Conservation (phyloP, 2,888 invertebrate genomes). For the Pachydiplax longipennis region DNA sequence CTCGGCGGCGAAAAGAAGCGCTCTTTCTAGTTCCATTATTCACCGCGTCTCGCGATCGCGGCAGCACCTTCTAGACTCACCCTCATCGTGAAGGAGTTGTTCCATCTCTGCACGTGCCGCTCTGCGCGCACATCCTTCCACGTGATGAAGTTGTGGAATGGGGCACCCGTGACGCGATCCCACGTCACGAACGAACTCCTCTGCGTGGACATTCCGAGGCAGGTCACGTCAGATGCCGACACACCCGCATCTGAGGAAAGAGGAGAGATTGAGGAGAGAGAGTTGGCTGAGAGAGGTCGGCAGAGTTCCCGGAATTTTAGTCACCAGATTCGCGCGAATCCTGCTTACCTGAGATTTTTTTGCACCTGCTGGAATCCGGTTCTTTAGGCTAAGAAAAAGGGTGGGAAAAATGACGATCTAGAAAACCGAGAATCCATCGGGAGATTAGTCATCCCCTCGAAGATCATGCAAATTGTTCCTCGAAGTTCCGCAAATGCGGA, state of each 20-base stretch:
- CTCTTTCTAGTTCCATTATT: background rate
- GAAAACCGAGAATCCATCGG: background rate
- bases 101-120: slow-evolving; percentile 77
- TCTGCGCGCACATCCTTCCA: slow-evolving; percentile 90
- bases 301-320: background rate
- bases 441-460: background rate
- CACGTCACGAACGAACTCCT: slow-evolving; percentile 84
- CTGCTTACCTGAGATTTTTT: background rate
- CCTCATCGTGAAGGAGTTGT: slow-evolving; percentile 75
- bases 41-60: background rate
- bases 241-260: slow-evolving; percentile 72
- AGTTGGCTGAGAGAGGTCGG: background rate
- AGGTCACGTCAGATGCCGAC: slow-evolving; percentile 71
- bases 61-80: slow-evolving; percentile 57
- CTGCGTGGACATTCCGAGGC: slow-evolving; percentile 84
- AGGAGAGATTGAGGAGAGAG: background rate
- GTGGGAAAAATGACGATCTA: background rate
- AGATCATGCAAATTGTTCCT: background rate
- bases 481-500: too few relatives aligned
- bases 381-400: background rate
- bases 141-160: slow-evolving; percentile 85
- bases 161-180: slow-evolving; percentile 76
- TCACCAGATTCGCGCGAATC: background rate
- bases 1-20: background rate
- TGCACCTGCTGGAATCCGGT: background rate